phyloP scores from a whole-genome alignment of 2,888 invertebrate genomes.

The Xylophagus ater region DNA sequence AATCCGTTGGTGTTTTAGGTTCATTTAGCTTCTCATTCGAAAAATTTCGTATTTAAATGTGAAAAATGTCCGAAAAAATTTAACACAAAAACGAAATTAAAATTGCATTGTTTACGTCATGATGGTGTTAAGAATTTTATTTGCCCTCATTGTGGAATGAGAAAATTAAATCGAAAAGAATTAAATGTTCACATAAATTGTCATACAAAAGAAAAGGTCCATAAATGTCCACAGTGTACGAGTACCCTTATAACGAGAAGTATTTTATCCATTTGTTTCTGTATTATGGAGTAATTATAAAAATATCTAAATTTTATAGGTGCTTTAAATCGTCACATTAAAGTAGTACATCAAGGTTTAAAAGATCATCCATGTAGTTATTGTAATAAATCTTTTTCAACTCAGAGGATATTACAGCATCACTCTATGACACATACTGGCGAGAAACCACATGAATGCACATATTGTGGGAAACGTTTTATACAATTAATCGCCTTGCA shows the following conservation, averaged over 20 bases:
- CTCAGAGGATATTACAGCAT: slow-evolving; percentile 6
- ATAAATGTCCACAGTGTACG: slow-evolving; percentile 13
- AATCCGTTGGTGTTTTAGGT: slow-evolving; percentile 5
- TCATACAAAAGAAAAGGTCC: slow-evolving; percentile 13
- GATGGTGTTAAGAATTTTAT: slow-evolving; percentile 17
- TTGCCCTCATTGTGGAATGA: slow-evolving; percentile 15
- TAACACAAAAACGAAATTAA: slow-evolving; percentile 15
- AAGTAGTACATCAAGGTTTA: slow-evolving; percentile 9
- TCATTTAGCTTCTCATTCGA: slow-evolving; percentile 12
- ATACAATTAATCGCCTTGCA: slow-evolving; percentile 9
- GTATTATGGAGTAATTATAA: too few species aligned
- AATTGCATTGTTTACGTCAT: slow-evolving; percentile 16
- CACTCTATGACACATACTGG: slow-evolving; percentile 11
- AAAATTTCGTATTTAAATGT: slow-evolving; percentile 14
- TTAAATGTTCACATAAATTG: slow-evolving; percentile 14
- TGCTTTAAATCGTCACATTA: too few species aligned
- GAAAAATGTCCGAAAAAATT: slow-evolving; percentile 13
- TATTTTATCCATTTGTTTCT: too few species aligned
- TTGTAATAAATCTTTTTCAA: slow-evolving; percentile 9
- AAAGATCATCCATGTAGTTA: slow-evolving; percentile 2
- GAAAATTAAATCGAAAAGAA: slow-evolving; percentile 14
- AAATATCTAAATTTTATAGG: too few species aligned
- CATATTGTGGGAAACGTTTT: slow-evolving; percentile 4
- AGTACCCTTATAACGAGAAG: too few species aligned
- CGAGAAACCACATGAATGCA: slow-evolving; percentile 7